Percentiles rank a stretch among this genome's conserved stretches.
Conservation (phyloP, 2,888 invertebrate species). For the Liodrosophila aerea region DNA sequence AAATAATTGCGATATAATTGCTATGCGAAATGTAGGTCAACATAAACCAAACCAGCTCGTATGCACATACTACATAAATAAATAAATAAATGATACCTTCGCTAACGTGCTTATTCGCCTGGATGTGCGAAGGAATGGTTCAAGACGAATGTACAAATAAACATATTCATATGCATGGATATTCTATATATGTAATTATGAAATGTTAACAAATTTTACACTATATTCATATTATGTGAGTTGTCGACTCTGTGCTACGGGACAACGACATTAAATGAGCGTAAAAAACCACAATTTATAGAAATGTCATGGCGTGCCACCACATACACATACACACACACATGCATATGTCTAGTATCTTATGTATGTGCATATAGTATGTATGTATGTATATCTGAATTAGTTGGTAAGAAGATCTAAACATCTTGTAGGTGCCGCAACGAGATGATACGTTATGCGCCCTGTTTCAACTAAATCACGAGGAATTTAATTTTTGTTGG, state of each 20-base stretch:
- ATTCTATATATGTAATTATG: background rate
- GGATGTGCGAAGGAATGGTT: background rate
- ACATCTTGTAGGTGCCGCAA: conserved; percentile 36
- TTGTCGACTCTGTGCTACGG: conserved; percentile 2
- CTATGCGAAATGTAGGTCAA: conserved; percentile 53
- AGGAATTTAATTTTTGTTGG: conserved; percentile 59
- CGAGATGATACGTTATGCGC: conserved; percentile 19
- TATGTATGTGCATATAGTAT: conserved; percentile 5
- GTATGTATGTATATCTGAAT: background rate
- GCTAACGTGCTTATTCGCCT: conserved; percentile 30
- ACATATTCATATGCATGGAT: background rate
- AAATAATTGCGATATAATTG: conserved; percentile 63
- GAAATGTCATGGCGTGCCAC: background rate
- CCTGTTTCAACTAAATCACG: conserved; percentile 56
- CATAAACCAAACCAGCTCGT: conserved; percentile 33
- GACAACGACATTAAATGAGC: conserved; percentile 23
- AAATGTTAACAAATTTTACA: conserved; percentile 1
- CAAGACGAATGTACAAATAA: too few species aligned
- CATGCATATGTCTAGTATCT: too few species aligned
- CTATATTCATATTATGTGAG: background rate
- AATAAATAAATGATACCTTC: conserved; percentile 30
- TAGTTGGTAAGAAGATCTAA: conserved; percentile 45
- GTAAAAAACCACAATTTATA: conserved; percentile 18
- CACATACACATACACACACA: background rate
- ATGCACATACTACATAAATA: conserved; percentile 10